Percentiles rank a stretch among this genome's conserved stretches.
Evolutionary conservation across 2,113 vertebrate species (phyloP).

Genomic region (Bubo scandiacus): DNA sequence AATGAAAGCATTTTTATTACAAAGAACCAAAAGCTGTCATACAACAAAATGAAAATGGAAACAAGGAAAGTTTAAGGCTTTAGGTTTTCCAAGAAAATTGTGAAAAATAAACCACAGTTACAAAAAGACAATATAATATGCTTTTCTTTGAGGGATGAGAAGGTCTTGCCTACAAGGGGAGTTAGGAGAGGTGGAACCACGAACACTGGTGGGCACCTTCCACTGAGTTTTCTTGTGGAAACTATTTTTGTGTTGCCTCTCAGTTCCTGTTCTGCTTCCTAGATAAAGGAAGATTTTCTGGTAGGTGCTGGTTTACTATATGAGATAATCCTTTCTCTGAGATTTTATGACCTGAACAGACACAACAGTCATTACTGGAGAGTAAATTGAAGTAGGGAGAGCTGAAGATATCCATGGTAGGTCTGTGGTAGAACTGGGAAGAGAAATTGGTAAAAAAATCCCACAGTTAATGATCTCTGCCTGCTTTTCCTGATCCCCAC

Average conservation of each 20-base stretch:
- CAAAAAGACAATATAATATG: not conserved
- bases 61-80: not conserved
- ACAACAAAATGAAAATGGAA: constrained; percentile 9
- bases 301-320: not conserved
- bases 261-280: not conserved
- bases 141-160: not conserved
- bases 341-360: not conserved
- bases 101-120: not conserved
- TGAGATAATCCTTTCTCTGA: not conserved
- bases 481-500: not conserved
- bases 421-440: not conserved
- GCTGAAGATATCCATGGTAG: not conserved
- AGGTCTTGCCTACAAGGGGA: not conserved
- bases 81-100: not conserved
- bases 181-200: not conserved
- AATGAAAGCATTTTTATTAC: constrained; percentile 37
- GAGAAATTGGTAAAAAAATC: not conserved
- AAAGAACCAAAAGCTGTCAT: not conserved
- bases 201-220: not conserved
- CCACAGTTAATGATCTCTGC: not conserved
- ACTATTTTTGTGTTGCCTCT: not conserved
- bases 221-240: not conserved
- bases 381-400: not conserved
- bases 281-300: not conserved
- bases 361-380: not conserved